These are phyloP conservation scores for Cydia amplana DNA, from an alignment of 1,140 invertebrate species.

Conservation along the genomic window DNA sequence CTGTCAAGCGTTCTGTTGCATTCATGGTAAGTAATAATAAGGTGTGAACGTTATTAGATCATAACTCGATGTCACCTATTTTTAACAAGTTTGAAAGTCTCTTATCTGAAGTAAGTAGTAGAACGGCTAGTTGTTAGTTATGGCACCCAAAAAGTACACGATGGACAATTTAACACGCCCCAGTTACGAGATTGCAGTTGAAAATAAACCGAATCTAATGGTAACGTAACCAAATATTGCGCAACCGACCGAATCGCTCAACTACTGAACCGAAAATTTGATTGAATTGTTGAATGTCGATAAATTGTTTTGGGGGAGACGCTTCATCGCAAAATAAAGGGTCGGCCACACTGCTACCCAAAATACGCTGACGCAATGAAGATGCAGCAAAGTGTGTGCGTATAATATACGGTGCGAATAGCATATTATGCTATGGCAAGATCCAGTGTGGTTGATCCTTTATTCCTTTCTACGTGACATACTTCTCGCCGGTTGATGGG, in stretches of 20 bases:
- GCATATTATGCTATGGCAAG: too few relatives aligned
- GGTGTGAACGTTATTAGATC: slow-evolving; percentile 15
- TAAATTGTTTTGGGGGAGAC: background rate
- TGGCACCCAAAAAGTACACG: slow-evolving; percentile 42
- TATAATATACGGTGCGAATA: too few relatives aligned
- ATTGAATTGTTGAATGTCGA: slow-evolving; percentile 25
- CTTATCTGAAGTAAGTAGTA: slow-evolving; percentile 44
- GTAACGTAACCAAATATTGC: slow-evolving; percentile 45
- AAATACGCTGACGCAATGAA: too few relatives aligned
- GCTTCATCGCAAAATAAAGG: background rate
- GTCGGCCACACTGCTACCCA: too few relatives aligned
- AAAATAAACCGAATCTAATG: slow-evolving; percentile 49
- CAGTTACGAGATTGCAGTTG: slow-evolving; percentile 53
- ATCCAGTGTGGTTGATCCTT: too few relatives aligned
- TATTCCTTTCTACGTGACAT: background rate
- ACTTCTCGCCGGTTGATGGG: background rate
- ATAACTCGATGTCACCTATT: background rate
- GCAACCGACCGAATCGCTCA: slow-evolving; percentile 24
- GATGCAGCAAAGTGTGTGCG: too few relatives aligned
- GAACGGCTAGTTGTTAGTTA: slow-evolving; percentile 36
- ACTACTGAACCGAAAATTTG: slow-evolving; percentile 29
- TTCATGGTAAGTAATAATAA: background rate
- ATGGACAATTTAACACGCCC: slow-evolving; percentile 51
- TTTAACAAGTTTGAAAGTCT: slow-evolving; percentile 39
- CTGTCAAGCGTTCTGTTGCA: background rate